Base-by-base conservation (phyloP, 1,140 invertebrate species). In the Habropoda laboriosa region DNA sequence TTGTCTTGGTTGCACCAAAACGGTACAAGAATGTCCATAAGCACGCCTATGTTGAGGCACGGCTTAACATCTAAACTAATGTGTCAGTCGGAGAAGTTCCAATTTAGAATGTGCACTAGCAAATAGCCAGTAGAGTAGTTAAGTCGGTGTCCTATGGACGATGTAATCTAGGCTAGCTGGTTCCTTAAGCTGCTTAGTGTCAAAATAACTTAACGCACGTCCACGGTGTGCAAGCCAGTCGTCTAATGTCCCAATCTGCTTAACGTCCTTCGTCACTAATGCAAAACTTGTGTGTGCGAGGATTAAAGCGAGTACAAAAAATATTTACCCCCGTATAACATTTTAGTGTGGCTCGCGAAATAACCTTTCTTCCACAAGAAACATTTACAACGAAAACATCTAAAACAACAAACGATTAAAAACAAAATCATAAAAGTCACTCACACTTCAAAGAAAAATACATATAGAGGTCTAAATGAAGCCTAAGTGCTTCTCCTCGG, bases 141-240 rank as follows among this genome's bases (percentile, higher is more conserved):
- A 53, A 55, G 32, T 70, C 51, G 27, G 24, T 40, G 49, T 55
- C 42, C 27, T 47, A 70, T 70, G 51, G 67, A 30, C 35, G 24
- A 55, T 55, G 16, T 53, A 70, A 55, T 70, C 49, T 70, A 21
- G 24, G 24, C 51, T 55, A 40, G 16, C 51, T 30, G 27, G 49
- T 42, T 55, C n/a, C 67, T 70, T 70, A 70, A 70, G 51, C 67
- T 70, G 35, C 49, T 70, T 70, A 70, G 24, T 27, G 51, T 55
- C 32, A 40, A 70, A 70, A 70, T 40, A 70, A 40, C 51, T 70
- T 47, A 49, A 47, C 24, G 27, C n/a, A 27, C 21, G 12, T 66
- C 42, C 40, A n/a, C 42, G 42, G 12, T 47, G 27, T 32, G 27
- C 47, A 7, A 47, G 16, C 7, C 16, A 68, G n/a, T 21, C 21